These are phyloP conservation scores for Bradypodion ventrale DNA, from an alignment of 2,797 vertebrate species.

Conservation along the genomic window DNA sequence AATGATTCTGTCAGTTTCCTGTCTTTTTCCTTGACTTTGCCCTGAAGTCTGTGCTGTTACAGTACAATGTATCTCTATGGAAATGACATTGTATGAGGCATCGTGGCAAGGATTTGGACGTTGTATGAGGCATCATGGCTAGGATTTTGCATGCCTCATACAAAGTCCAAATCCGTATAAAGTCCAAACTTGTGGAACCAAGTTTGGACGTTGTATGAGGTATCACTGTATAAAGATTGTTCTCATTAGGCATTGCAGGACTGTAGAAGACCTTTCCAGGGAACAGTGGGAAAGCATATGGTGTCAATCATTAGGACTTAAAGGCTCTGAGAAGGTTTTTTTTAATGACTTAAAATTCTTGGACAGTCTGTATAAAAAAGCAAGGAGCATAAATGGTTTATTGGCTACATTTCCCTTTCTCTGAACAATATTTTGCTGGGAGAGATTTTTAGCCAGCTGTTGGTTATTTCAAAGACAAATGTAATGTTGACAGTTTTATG, in stretches of 20 bases:
- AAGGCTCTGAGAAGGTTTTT: neutral
- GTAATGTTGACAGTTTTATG: slow-evolving; percentile 33
- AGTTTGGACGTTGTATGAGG: too few relatives aligned
- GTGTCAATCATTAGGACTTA: neutral
- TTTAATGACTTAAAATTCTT: neutral
- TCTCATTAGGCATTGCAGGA: neutral
- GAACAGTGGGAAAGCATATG: neutral
- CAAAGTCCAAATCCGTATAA: too few relatives aligned
- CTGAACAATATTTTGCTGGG: neutral
- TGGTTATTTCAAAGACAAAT: slow-evolving; percentile 18
- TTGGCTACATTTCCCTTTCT: neutral
- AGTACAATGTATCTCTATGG: too few relatives aligned
- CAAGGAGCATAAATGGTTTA: neutral
- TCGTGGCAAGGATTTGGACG: too few relatives aligned
- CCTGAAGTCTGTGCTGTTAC: too few relatives aligned
- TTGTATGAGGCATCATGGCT: too few relatives aligned
- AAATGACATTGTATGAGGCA: too few relatives aligned
- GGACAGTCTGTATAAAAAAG: neutral
- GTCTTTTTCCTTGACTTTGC: too few relatives aligned
- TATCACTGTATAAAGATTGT: neutral
- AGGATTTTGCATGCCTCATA: too few relatives aligned
- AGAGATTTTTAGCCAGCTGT: slow-evolving; percentile 7
- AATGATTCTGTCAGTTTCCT: too few relatives aligned
- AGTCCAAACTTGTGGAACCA: too few relatives aligned
- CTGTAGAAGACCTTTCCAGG: neutral